Base-by-base conservation (phyloP, 2,888 invertebrate genomes). In the Cephus nigrinus region DNA sequence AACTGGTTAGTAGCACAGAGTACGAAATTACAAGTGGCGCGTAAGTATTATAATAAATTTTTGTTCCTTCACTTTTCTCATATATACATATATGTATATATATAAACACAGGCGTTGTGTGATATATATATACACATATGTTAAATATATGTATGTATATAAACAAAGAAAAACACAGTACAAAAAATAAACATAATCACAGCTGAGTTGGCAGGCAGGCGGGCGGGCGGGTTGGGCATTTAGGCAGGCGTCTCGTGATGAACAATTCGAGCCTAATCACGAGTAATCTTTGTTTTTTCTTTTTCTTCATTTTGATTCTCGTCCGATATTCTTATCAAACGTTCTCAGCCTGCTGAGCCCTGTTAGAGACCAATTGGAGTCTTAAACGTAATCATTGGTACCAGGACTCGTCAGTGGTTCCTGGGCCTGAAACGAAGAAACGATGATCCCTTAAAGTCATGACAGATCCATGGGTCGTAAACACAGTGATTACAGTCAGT, bases 401-500 rank as follows among this genome's bases (percentile, higher is more conserved):
- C 95, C 95, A 89, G 95, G 94, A 92, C 94, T 95, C 88, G 95
- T 96, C 91, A 97, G 94, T 84, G 97, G 97, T 93, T 96, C 95
- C 93, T 95, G 95, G 89, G 95, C 96, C 96, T 97, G 94, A 75
- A 55, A 55, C 35, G 12, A 35, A 2, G 5, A 55, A 55, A 23
- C 23, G 23, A 55, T 23, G 2, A 23, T 23, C 23, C 23, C 23
- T 75, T 73, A 15, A 77, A 77, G 73, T 33, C 73, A 69, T 74
- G 79, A 71, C 72, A 75, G 30, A 72, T 74, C 73, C 73, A 68
- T 68, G 23, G 35, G 12, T 40, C n/a, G 11, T 55, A 68, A 75
- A 73, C 31, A 31, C 12, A 31, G 11, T 73, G 30, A 23, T 3
- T 68, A 32, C 30, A 75, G 5, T 12, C 1, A 75, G n/a, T n/a